These are phyloP conservation scores for Columbina picui DNA, from an alignment of 2,113 vertebrate genomes.

Conservation along the genomic window DNA sequence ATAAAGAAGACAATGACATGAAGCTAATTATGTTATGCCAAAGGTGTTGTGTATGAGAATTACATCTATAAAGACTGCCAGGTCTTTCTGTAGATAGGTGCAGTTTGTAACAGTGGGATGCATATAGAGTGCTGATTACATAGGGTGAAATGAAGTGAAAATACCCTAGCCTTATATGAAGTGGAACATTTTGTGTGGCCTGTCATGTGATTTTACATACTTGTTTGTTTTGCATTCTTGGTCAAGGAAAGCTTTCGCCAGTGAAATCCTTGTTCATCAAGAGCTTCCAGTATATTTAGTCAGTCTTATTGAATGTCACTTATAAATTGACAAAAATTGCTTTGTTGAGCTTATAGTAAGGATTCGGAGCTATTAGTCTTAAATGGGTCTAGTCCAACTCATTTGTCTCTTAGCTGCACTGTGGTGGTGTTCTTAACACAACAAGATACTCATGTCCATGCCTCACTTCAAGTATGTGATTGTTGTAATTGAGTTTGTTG, in stretches of 20 bases:
- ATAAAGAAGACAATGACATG: neutral
- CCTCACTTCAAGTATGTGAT: neutral
- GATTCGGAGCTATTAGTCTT: neutral
- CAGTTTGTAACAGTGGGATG: neutral
- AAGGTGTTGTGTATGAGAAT: neutral
- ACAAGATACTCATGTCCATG: rapidly evolving
- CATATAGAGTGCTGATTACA: neutral
- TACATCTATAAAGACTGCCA: neutral
- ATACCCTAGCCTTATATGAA: neutral
- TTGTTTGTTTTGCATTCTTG: neutral
- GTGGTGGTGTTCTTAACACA: neutral
- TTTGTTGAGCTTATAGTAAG: neutral
- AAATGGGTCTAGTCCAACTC: neutral
- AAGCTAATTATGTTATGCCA: neutral
- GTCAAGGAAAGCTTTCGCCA: neutral
- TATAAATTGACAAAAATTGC: neutral
- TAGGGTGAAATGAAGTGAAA: neutral
- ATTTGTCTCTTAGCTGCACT: neutral
- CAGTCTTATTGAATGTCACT: neutral
- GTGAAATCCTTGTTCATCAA: rapidly evolving
- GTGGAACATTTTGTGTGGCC: neutral
- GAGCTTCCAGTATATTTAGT: neutral
- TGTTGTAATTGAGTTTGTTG: neutral
- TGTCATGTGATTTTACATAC: neutral
- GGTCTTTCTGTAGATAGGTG: neutral